A percentile compares a stretch with the other conserved stretches of the same genome.
Conservation (phyloP, 2,113 vertebrate species). For the Tinamus guttatus region DNA sequence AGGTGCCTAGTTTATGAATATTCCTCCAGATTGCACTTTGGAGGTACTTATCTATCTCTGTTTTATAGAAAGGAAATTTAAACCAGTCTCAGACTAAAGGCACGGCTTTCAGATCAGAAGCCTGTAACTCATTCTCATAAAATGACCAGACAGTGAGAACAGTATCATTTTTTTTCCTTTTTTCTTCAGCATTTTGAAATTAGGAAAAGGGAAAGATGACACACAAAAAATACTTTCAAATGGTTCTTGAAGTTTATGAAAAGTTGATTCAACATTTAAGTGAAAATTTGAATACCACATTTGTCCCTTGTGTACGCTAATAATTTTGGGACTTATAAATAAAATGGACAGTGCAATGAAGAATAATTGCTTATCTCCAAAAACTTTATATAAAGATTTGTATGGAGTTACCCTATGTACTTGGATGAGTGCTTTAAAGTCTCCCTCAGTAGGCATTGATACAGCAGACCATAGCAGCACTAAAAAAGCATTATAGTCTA, state of each 20-base stretch:
- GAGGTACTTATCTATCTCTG: not conserved
- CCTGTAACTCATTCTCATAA: not conserved
- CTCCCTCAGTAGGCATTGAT: conserved; percentile 66
- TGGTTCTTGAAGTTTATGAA: not conserved
- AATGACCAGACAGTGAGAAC: not conserved
- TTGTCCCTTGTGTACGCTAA: conserved; percentile 32
- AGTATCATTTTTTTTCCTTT: not conserved
- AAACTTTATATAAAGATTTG: conserved; percentile 57
- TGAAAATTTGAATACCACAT: conserved; percentile 35
- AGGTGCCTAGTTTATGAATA: not conserved
- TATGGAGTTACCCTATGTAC: conserved; percentile 41
- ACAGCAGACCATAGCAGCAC: conserved; percentile 59
- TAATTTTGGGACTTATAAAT: conserved; percentile 54
- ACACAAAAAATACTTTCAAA: not conserved
- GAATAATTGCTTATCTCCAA: conserved; percentile 59
- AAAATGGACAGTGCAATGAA: conserved; percentile 48
- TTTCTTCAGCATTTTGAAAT: not conserved
- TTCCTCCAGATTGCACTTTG: not conserved
- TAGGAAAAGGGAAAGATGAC: not conserved
- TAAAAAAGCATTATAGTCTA: conserved; percentile 55
- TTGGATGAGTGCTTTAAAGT: conserved; percentile 64
- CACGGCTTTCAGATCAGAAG: not conserved
- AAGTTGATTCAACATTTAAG: conserved; percentile 2
- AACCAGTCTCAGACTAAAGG: not conserved
- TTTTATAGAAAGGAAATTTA: not conserved